Evolutionary conservation across 30 jellyfish, hydroid and myxozoan species (phyloP).

Genomic region (Chrysaora quinquecirrha): DNA sequence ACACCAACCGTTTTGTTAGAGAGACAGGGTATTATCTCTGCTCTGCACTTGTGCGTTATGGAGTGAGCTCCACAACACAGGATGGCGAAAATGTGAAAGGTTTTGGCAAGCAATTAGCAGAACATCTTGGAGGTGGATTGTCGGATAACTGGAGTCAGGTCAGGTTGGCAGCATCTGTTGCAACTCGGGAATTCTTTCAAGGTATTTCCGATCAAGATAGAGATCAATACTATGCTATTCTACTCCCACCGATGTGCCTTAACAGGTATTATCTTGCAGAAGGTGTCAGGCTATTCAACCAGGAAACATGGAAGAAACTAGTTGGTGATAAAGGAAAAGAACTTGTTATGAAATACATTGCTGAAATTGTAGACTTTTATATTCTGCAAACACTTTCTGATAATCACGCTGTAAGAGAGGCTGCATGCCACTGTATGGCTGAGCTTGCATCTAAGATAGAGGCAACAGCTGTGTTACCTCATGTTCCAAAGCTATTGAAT

Average conservation of each 20-base stretch:
- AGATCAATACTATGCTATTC: constrained; percentile 55
- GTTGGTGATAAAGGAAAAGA: constrained; percentile 89
- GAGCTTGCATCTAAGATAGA: constrained; percentile 87
- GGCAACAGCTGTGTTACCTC: constrained; percentile 59
- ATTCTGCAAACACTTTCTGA: constrained; percentile 87
- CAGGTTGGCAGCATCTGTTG: constrained; percentile 98
- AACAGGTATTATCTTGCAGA: constrained; percentile 96
- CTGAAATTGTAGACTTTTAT: constrained; percentile 76
- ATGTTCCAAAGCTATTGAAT: constrained; percentile 68
- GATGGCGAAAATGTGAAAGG: constrained; percentile 58
- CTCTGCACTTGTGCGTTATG: constrained; percentile 93
- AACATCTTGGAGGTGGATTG: constrained; percentile 75
- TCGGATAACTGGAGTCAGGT: constrained; percentile 99
- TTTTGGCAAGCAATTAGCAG: constrained; percentile 81
- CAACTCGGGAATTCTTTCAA: constrained; percentile 91
- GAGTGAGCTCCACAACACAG: constrained; percentile 68
- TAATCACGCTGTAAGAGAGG: constrained; percentile 99
- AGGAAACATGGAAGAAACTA: constrained; percentile 92
- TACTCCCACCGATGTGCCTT: constrained; percentile 95
- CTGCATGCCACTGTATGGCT: constrained; percentile 99
- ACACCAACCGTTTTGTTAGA: constrained; percentile 95
- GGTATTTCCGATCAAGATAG: constrained; percentile 72
- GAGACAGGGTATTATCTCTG: constrained; percentile 95
- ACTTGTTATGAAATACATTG: constrained; percentile 67
- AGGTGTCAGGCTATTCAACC: constrained; percentile 94